Evolutionary conservation across 1,140 invertebrate genomes (phyloP).

Genomic region (Epicauta chinensis): DNA sequence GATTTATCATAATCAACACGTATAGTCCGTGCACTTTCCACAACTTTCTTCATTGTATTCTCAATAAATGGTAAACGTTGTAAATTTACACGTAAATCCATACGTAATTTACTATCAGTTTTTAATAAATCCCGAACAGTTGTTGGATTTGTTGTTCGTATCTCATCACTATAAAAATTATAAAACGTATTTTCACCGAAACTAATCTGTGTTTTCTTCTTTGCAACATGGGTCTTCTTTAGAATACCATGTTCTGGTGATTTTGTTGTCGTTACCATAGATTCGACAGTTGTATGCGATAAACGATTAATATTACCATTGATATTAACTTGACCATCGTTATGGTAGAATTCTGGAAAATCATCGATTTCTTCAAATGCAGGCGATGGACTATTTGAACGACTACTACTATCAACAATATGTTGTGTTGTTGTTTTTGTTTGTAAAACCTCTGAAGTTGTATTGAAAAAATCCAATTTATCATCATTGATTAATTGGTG

Average conservation of each 20-base stretch:
- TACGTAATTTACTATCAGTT: constrained; percentile 1
- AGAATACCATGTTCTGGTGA: constrained; percentile 1
- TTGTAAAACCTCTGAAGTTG: background rate
- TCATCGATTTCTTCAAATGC: constrained; percentile 14
- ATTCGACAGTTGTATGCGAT: no score
- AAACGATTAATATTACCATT: no score
- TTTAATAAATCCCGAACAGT: no score
- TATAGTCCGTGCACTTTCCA: constrained; percentile 1
- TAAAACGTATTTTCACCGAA: constrained; percentile 1
- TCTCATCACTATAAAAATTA: background rate
- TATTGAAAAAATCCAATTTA: constrained; percentile 15
- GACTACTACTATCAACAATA: background rate
- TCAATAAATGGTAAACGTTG: constrained; percentile 1
- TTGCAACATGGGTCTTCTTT: constrained; percentile 2
- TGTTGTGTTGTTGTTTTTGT: background rate
- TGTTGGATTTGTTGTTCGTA: no score
- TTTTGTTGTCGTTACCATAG: no score
- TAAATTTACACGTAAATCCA: constrained; percentile 2
- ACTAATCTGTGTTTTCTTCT: constrained; percentile 3
- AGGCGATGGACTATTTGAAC: constrained; percentile 13
- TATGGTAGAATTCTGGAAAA: background rate
- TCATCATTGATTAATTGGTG: background rate
- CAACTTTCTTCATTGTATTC: constrained; percentile 8
- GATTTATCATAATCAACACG: constrained; percentile 18
- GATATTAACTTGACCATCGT: background rate